A percentile compares a stretch with the other conserved stretches of the same genome.
phyloP scores from a whole-genome alignment of 2,113 vertebrate genomes.

The Pachypanchax playfairii region DNA sequence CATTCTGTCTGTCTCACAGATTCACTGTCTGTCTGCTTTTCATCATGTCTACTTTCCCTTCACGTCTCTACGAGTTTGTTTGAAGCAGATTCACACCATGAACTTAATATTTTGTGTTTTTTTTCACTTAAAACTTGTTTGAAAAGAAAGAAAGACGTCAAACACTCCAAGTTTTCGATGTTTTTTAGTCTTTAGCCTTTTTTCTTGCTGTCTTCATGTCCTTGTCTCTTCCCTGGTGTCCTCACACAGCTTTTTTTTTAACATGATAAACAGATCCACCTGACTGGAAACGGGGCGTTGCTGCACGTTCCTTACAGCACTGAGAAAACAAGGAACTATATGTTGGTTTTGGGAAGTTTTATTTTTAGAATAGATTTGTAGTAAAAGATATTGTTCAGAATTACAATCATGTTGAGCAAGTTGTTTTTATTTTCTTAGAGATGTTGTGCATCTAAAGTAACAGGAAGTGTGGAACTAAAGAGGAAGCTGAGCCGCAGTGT shows the following conservation, averaged over 20 bases:
- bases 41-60: not conserved
- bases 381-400: too few species aligned
- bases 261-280: conserved; percentile 54
- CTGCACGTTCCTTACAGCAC: conserved; percentile 34
- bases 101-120: too few species aligned
- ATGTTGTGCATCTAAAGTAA: not conserved
- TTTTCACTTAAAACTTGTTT: too few species aligned
- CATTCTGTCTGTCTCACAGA: too few species aligned
- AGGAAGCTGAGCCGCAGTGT: not conserved
- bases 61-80: too few species aligned
- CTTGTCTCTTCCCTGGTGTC: conserved; percentile 16
- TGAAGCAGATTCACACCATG: too few species aligned
- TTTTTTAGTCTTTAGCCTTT: conserved; percentile 26
- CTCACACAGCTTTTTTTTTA: conserved; percentile 38
- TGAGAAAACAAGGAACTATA: not conserved
- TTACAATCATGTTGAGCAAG: too few species aligned
- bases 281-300: conserved; percentile 33
- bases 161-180: too few species aligned
- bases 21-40: too few species aligned
- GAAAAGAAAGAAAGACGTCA: too few species aligned
- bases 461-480: too few species aligned
- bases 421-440: not conserved
- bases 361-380: not conserved
- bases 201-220: conserved; percentile 10
- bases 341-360: conserved; percentile 2